phyloP scores from a whole-genome alignment of 1,140 invertebrate genomes.

The Sycophaga agraensis region DNA sequence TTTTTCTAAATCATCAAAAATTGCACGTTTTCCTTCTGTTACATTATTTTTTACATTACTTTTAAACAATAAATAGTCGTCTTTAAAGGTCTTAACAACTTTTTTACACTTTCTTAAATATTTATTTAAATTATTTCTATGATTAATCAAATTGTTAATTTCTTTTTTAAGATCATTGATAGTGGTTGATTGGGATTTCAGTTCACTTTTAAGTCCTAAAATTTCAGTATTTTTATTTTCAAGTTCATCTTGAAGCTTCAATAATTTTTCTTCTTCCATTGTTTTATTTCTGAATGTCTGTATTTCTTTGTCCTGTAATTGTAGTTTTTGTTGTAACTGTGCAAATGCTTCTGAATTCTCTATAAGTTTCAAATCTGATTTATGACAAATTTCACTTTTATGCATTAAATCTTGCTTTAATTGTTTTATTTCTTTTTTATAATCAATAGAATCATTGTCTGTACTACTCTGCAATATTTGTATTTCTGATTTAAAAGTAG shows the following conservation, averaged over 20 bases:
- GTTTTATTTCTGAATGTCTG: slow-evolving; percentile 28
- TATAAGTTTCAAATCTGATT: slow-evolving; percentile 37
- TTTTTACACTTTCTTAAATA: slow-evolving; percentile 36
- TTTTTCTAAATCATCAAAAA: slow-evolving; percentile 18
- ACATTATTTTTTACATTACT: slow-evolving; percentile 23
- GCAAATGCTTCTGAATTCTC: slow-evolving; percentile 33
- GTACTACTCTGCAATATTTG: too few relatives aligned
- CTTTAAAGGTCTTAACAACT: slow-evolving; percentile 27
- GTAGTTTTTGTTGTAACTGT: slow-evolving; percentile 34
- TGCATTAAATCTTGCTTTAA: slow-evolving; percentile 32
- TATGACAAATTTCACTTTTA: slow-evolving; percentile 35
- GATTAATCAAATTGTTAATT: slow-evolving; percentile 32
- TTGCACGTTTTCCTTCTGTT: not conserved
- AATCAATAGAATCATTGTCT: slow-evolving; percentile 25
- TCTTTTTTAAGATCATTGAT: slow-evolving; percentile 38
- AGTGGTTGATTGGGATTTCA: slow-evolving; percentile 34
- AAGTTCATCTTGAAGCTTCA: slow-evolving; percentile 31
- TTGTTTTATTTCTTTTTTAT: slow-evolving; percentile 37
- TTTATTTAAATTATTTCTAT: slow-evolving; percentile 36
- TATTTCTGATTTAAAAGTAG: too few relatives aligned
- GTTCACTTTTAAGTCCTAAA: slow-evolving; percentile 31
- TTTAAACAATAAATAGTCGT: slow-evolving; percentile 34
- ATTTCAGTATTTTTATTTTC: slow-evolving; percentile 38
- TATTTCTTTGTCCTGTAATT: slow-evolving; percentile 30
- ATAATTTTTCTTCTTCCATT: slow-evolving; percentile 15